Evolutionary conservation across 2,113 vertebrate genomes (phyloP), one percentile per base, ranked within the genome.

Genomic region (Cochlearius cochlearius): DNA sequence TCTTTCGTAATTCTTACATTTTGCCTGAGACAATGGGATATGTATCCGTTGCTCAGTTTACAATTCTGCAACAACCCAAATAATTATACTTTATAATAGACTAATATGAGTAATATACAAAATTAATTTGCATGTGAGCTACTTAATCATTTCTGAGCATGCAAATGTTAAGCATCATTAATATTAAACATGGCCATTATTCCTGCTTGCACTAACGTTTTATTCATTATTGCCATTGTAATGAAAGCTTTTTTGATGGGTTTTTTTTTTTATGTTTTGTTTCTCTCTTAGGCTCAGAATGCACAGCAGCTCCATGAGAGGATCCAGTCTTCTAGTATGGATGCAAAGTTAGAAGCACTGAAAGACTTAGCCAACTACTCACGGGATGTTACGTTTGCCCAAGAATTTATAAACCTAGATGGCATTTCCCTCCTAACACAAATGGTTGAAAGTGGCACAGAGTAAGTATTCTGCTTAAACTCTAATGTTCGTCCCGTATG

Each of bases 381-480:
- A 19, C 96, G 99, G 12, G 99, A 99, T 93, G 97, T 99, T 97
- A 99, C 99, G 0, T 99, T 99, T 85, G 99, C 99, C 34, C 99
- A 99, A 96, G 99, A 99, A 97, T 99, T 99, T 94, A 99, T 99
- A 95, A 99, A 99, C 98, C 98, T 99, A 86, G 99, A 99, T 32
- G 99, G 99, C 73, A 99, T 99, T 98, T 99, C 98, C 41, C 98
- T 99, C 75, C 98, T 99, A 86, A 99, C 99, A 0, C 99, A 99
- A 97, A 99, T 99, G 99, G 99, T 99, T 81, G 99, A 99, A 97
- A 99, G 99, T 3, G 99, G 99, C 87, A 99, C 99, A 3, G 99
- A 99, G 99, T 99, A 98, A 99, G 99, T 98, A 75, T 55, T 74
- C 43, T 22, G 11, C 17, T 79, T 58, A 49, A 93, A 71, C 3